Evolutionary conservation across 2,888 invertebrate genomes (phyloP).

Genomic region (Capitulum mitella): DNA sequence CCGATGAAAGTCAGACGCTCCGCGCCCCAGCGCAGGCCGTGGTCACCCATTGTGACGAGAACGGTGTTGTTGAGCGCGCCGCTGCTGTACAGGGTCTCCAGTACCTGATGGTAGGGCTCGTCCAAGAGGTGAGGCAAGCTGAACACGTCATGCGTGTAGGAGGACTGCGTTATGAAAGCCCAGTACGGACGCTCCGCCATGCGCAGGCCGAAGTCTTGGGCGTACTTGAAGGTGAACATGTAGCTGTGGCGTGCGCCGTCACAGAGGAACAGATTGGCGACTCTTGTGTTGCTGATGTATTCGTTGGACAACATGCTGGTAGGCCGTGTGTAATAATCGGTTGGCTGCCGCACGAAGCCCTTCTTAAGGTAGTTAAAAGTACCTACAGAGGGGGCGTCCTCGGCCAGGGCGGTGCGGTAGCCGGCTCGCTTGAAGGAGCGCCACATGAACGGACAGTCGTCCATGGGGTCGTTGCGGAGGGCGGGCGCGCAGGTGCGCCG

Average conservation of each 20-base stretch:
- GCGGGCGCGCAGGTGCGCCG: constrained; percentile 56
- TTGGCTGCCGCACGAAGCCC: constrained; percentile 70
- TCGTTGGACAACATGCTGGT: constrained; percentile 61
- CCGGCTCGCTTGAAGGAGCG: constrained; percentile 63
- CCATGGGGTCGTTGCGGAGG: constrained; percentile 53
- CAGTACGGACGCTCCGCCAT: constrained; percentile 46
- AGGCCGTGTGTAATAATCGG: constrained; percentile 75
- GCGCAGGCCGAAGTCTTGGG: constrained; percentile 62
- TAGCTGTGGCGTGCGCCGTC: constrained; percentile 58
- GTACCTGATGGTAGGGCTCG: constrained; percentile 53
- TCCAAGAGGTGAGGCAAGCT: constrained; percentile 72
- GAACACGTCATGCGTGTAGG: constrained; percentile 74
- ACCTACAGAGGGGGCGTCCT: constrained; percentile 70
- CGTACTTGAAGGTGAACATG: constrained; percentile 59
- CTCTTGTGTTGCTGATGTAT: constrained; percentile 57
- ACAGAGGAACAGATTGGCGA: constrained; percentile 60
- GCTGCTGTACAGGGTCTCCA: constrained; percentile 50
- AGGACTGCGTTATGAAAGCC: constrained; percentile 38
- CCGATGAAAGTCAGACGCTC: constrained; percentile 67
- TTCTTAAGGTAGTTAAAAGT: constrained; percentile 70
- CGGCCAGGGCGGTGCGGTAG: constrained; percentile 70
- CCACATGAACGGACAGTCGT: constrained; percentile 78
- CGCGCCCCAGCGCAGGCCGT: constrained; percentile 78
- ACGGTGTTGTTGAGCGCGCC: constrained; percentile 59
- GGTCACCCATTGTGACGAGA: constrained; percentile 71